Base-by-base conservation (phyloP, 1,140 invertebrate genomes). In the Daktulosphaira vitifoliae region DNA sequence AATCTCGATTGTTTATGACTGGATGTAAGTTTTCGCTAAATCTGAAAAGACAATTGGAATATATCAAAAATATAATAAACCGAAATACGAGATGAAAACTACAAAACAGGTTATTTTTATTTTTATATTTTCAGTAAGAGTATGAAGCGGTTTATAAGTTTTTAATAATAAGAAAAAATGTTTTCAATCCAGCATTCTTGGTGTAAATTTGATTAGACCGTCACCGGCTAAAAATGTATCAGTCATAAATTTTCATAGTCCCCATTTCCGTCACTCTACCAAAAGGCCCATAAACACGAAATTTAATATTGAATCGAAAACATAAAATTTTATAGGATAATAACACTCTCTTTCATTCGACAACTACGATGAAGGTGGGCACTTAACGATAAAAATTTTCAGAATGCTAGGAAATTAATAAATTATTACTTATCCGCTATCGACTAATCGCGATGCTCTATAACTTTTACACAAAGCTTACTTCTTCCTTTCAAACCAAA, bases 261-360 rank as follows among this genome's bases (percentile, higher is more conserved):
- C 39, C 18, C 5, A 23, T 56, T 25, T 56, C 38, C 53, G n/a
- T 56, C 23, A 56, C 25, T 56, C 39, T 8, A 16, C 38, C 33
- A 38, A 7, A 39, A 56, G n/a, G 39, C n/a, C 3, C n/a, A 44
- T 56, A 56, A 56, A 44, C 22, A 25, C 22, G 42, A 22, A 26
- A 56, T 56, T 44, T 56, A 56, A 56, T 56, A 56, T 44, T 22
- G 22, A 44, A 59, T 26, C 23, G 11, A 20, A 33, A 44, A 59
- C 39, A 4, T 59, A 29, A 59, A 46, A 59, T 59, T 46, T 44
- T 59, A 59, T 59, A 26, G 54, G 16, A 11, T 46, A 42, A 44
- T 42, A 44, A 59, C 39, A 44, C 42, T 8, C 23, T 26, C 7
- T 42, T 15, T 56, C 15, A 4, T 8, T 5, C 1, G 33, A 7